Conservation (phyloP, 2,797 vertebrate species). For the Salmo trutta region DNA sequence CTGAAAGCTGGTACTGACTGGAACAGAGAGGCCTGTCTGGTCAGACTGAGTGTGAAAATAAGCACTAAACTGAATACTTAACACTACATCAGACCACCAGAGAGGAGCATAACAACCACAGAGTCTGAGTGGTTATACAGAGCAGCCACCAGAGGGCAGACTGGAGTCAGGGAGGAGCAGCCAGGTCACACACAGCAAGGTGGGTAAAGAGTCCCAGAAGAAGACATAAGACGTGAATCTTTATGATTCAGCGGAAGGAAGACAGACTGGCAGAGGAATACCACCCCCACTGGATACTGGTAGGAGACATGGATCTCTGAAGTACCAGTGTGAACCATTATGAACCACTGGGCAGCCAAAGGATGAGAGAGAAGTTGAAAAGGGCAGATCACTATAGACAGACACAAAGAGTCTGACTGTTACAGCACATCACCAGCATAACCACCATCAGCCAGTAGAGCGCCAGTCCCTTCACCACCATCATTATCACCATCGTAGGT, state of each 20-base stretch:
- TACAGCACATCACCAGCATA: neutral
- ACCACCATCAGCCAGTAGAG: neutral
- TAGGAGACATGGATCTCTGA: neutral
- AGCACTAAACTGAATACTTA: constrained; percentile 7
- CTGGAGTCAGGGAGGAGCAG: constrained; percentile 22
- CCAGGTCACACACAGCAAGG: neutral
- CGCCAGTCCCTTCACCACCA: neutral
- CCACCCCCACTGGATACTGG: too few species aligned
- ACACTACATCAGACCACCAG: neutral
- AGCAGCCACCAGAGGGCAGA: constrained; percentile 55
- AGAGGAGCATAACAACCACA: neutral
- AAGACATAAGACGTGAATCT: constrained; percentile 9
- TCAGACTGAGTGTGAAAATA: constrained; percentile 52
- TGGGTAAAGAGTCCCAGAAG: constrained; percentile 20
- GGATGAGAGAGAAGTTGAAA: neutral
- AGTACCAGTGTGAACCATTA: neutral
- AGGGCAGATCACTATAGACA: neutral
- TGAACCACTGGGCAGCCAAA: neutral
- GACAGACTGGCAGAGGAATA: constrained; percentile 6
- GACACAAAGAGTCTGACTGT: neutral
- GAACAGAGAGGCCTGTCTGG: constrained; percentile 65
- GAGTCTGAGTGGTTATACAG: neutral
- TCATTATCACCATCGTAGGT: neutral
- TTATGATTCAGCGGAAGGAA: neutral
- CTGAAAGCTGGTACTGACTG: constrained; percentile 51